phyloP scores from a whole-genome alignment of 2,113 vertebrate genomes.

The Strix aluco region DNA sequence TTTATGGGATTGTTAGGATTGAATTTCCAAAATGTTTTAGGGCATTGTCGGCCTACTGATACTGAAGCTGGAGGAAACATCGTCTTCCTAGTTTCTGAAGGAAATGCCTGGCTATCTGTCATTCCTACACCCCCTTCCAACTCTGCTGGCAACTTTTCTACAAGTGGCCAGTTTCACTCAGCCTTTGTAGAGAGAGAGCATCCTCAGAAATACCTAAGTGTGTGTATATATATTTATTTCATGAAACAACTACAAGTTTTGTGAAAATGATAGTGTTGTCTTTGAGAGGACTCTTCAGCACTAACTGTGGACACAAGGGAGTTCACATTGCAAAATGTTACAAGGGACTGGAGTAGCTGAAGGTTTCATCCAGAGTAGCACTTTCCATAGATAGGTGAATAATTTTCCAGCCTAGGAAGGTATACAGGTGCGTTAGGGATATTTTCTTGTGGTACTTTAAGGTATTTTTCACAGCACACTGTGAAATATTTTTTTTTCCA shows the following conservation, averaged over 20 bases:
- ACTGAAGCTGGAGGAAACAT: not conserved
- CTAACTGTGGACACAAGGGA: not conserved
- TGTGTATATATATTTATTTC: not conserved
- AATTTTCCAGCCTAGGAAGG: not conserved
- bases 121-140: not conserved
- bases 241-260: not conserved
- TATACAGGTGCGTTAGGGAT: not conserved
- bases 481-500: not conserved
- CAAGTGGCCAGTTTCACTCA: not conserved
- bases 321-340: not conserved
- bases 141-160: not conserved
- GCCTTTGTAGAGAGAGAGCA: not conserved
- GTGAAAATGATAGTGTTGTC: not conserved
- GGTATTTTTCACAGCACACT: not conserved
- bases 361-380: not conserved
- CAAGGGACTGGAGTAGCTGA: not conserved
- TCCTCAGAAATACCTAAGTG: not conserved
- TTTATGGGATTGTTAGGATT: not conserved
- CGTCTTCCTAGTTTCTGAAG: not conserved
- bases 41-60: not conserved
- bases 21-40: not conserved
- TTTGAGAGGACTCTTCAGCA: not conserved
- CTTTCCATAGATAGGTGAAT: not conserved
- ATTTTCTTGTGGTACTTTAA: not conserved
- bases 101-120: not conserved